Evolutionary conservation across 2,797 vertebrate species (phyloP), one percentile per base, ranked within the genome.

Genomic region (Typhlichthys subterraneus): DNA sequence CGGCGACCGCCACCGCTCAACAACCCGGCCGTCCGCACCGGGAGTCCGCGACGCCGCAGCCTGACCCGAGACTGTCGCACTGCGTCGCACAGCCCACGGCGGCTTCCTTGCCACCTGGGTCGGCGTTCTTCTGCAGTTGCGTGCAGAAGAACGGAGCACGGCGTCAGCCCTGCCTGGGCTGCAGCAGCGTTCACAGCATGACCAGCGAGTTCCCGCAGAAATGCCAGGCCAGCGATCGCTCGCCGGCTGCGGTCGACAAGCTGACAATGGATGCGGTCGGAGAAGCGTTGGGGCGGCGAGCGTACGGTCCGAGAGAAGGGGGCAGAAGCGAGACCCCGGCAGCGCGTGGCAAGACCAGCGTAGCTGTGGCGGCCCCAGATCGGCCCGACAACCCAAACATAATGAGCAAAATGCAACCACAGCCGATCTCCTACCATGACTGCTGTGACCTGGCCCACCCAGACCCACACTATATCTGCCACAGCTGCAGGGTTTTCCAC

Each of bases 401-500:
- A 3, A 7, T 45, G 6, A 56, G 1, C 12, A 11, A 46, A 3
- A 1, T 29, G 4, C 13, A 29, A 29, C 23, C 1, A 4, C 48
- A 33, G 2, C 77, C 82, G 2, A 75, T 90, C 65, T 5, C 46
- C 59, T 77, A 71, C 61, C 89, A 88, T 6, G 5, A 67, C 2
- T 91, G 87, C 70, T 89, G 84, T 45, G 12, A 75, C 59, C 56
- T 64, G 0, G 1, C n/a, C 12, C n/a, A n/a, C 12, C 65, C 10
- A 2, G 65, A 80, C 48, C 87, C 88, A 1, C 46, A 10, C 5
- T 42, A 80, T 0, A n/a, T 79, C 52, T 93, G 92, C 29, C 3
- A 46, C 14, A 63, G 0, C 29, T 94, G 93, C 63, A 2, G 56
- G 0, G 61, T 79, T 45, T 90, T 92, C 69, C 92, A 93, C 59